A percentile compares a stretch with the other conserved stretches of the same genome.
Conservation (phyloP, 2,797 vertebrate genomes). For the Gobionotothen gibberifrons region DNA sequence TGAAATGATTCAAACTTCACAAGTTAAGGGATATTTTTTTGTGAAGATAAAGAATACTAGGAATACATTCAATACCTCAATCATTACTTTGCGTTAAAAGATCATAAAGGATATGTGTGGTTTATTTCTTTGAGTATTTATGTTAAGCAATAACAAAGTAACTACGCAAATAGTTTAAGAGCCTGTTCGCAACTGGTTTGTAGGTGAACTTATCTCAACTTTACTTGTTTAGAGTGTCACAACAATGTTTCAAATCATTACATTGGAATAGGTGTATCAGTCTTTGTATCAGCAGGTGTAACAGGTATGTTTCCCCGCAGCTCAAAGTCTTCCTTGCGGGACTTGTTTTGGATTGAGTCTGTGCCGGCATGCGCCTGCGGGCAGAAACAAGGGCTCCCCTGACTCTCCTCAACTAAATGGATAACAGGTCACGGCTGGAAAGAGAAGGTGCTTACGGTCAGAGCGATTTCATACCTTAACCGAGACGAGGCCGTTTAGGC, state of each 20-base stretch:
- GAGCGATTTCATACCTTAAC: slow-evolving; percentile 84
- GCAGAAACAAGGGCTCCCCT: slow-evolving; percentile 49
- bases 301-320: slow-evolving; percentile 43
- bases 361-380: slow-evolving; percentile 70
- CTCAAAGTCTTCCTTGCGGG: slow-evolving; percentile 33
- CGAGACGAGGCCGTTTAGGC: slow-evolving; percentile 71
- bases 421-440: slow-evolving; percentile 82
- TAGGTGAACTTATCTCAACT: neutral
- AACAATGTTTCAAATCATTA: neutral
- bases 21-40: slow-evolving; percentile 3
- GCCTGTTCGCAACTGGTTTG: neutral
- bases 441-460: slow-evolving; percentile 80
- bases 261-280: neutral
- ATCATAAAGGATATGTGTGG: neutral
- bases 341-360: slow-evolving; percentile 19
- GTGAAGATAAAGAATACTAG: neutral
- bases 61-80: neutral
- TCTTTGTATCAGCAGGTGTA: slow-evolving; percentile 35
- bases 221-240: neutral
- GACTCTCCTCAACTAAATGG: slow-evolving; percentile 76
- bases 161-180: neutral
- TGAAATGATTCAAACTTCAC: slow-evolving; percentile 24
- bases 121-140: neutral
- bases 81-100: neutral
- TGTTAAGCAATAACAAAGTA: neutral